Percentiles rank a stretch among this genome's conserved stretches.
Conservation (phyloP, 2,888 invertebrate genomes). For the Parnassius apollo region DNA sequence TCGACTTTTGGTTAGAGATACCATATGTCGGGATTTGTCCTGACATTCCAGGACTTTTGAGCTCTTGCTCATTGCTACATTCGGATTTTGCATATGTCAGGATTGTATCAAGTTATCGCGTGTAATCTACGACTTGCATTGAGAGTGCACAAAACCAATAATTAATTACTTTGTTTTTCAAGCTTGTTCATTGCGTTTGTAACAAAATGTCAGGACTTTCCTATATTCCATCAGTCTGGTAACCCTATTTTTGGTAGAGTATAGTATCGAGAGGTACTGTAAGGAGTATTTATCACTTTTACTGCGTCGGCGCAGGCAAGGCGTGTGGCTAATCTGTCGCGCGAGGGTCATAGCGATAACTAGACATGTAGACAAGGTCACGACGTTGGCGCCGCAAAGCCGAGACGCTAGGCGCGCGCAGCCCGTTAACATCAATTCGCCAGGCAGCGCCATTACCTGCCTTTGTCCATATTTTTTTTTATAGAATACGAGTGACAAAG, state of each 20-base stretch:
- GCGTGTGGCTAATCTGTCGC: slow-evolving; percentile 59
- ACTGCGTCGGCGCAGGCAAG: slow-evolving; percentile 36
- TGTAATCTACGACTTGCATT: no score
- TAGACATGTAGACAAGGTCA: slow-evolving; percentile 79
- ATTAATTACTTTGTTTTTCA: no score
- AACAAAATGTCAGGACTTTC: no score
- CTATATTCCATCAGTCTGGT: neutral
- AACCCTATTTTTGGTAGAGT: neutral
- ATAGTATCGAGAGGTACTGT: neutral
- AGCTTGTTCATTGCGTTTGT: no score
- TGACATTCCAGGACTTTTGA: no score
- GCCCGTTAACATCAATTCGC: slow-evolving; percentile 74
- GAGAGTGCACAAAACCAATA: no score
- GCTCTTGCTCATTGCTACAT: no score
- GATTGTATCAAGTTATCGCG: no score
- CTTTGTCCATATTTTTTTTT: slow-evolving; percentile 52
- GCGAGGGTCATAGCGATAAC: slow-evolving; percentile 76
- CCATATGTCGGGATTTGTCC: no score
- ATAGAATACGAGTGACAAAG: no score
- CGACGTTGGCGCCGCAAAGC: slow-evolving; percentile 70
- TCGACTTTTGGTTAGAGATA: no score
- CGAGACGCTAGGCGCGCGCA: slow-evolving; percentile 49
- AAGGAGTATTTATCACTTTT: neutral
- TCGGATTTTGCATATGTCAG: no score
- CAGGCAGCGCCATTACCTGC: slow-evolving; percentile 59